Base-by-base conservation (phyloP, 2,797 vertebrate species). In the Eulemur coronatus region DNA sequence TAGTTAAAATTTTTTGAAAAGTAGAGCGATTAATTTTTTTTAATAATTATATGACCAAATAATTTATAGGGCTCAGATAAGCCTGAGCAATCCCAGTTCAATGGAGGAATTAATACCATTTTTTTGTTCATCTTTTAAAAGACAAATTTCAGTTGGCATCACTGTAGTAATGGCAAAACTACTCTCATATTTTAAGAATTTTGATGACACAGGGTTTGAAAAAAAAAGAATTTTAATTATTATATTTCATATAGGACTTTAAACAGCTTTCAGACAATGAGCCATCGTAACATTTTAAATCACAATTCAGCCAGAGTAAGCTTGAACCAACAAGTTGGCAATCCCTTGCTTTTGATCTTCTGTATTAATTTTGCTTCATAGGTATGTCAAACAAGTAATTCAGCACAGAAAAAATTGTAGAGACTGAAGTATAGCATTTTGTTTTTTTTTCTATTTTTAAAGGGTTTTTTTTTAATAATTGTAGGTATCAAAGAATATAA, bases 1-100 rank as follows among this genome's bases (percentile, higher is more conserved):
- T 81, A 82, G 43, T 79, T 79, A 92, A 92, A 84, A 38, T 55
- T 69, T 97, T 95, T 97, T 94, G 33, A 89, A 79, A 85, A 96
- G 59, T 52, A 28, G 18, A 84, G 63, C 17, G 88, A 50, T 79
- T 91, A 63, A 57, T 84, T 28, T 73, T 95, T 96, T 96, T 84
- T 94, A 59, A 87, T 95, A 70, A 57, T 79, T 67, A 41, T 17
- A 91, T 59, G 38, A 67, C 72, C 48, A 89, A 75, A 94, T 65
- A 76, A 52, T 73, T 70, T 79, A 84, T 85, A 30, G 84, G 33
- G 41, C n/a, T 88, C 43, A 81, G 4, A 88, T 80, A 17, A 30
- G 28, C 73, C 15, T 46, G 22, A 7, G 18, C 20, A 79, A 50
- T 80, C 61, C 12, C 18, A 48, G 5, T 33, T 41, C 22, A 91